Percentiles rank a stretch among this genome's conserved stretches.
Evolutionary conservation across 2,888 invertebrate species (phyloP).

Genomic region (Aleiodes leptofemur): DNA sequence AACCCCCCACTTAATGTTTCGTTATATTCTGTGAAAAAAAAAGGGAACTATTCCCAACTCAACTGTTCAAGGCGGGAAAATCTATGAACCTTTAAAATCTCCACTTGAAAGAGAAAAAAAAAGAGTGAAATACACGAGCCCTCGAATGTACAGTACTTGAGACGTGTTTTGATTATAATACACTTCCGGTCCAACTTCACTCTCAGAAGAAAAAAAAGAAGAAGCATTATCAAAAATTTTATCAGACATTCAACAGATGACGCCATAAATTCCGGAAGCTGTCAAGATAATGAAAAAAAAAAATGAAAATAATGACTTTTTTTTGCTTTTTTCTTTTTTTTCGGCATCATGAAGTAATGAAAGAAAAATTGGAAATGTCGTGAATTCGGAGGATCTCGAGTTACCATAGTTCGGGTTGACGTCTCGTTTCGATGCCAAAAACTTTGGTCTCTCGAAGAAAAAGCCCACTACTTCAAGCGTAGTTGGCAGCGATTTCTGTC

Average conservation of each 20-base stretch:
- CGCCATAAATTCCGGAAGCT: conserved; percentile 19
- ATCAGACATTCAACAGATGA: conserved; percentile 17
- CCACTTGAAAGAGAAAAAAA: too few species aligned
- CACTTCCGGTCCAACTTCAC: too few species aligned
- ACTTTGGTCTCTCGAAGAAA: conserved; percentile 1
- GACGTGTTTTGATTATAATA: too few species aligned
- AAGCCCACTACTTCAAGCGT: conserved; percentile 58
- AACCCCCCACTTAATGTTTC: neutral
- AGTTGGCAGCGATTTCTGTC: conserved; percentile 73
- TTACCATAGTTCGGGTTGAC: conserved; percentile 22
- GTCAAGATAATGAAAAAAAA: conserved; percentile 18
- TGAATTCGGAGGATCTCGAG: conserved; percentile 5
- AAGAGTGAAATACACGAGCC: too few species aligned
- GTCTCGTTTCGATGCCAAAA: conserved; percentile 33
- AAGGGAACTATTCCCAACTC: too few species aligned
- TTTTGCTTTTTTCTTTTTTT: neutral
- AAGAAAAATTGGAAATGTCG: conserved; percentile 1
- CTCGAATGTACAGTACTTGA: too few species aligned
- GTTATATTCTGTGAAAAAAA: too few species aligned
- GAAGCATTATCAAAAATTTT: conserved; percentile 2
- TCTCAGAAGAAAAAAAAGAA: too few species aligned
- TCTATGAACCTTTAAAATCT: too few species aligned
- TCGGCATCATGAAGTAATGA: conserved; percentile 7
- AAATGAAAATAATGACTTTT: neutral
- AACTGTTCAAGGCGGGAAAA: neutral